Evolutionary conservation across 2,888 invertebrate genomes (phyloP).

Genomic region (Sminthurides aquaticus): DNA sequence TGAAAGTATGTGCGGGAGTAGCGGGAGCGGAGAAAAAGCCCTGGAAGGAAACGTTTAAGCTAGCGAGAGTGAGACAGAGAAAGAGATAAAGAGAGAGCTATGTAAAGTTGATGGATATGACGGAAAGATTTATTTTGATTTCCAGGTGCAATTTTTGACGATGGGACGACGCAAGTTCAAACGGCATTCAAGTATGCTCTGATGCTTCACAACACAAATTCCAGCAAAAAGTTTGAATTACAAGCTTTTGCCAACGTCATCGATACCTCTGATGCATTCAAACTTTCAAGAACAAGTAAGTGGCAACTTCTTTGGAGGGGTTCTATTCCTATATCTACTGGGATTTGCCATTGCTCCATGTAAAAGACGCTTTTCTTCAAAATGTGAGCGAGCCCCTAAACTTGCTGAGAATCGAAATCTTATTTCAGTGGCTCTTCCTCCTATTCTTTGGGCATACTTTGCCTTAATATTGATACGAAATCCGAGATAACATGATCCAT

Average conservation of each 20-base stretch:
- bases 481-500: too few relatives aligned
- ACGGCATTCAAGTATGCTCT: slow-evolving; percentile 81
- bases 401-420: neutral
- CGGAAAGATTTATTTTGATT: too few relatives aligned
- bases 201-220: slow-evolving; percentile 74
- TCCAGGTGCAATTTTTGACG: slow-evolving; percentile 83
- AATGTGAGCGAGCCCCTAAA: neutral
- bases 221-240: slow-evolving; percentile 69
- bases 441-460: too few relatives aligned
- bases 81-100: too few relatives aligned
- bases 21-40: neutral
- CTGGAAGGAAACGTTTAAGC: neutral
- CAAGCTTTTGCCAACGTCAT: slow-evolving; percentile 85
- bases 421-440: neutral
- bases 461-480: too few relatives aligned
- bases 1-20: neutral
- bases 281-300: slow-evolving; percentile 83
- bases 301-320: slow-evolving; percentile 44
- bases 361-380: neutral
- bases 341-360: neutral
- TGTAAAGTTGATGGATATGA: too few relatives aligned
- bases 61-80: too few relatives aligned
- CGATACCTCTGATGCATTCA: slow-evolving; percentile 87
- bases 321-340: neutral
- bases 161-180: slow-evolving; percentile 84